A percentile compares a stretch with the other conserved stretches of the same genome.
Evolutionary conservation across 1,140 invertebrate species (phyloP).

Genomic region (Prorops nasuta): DNA sequence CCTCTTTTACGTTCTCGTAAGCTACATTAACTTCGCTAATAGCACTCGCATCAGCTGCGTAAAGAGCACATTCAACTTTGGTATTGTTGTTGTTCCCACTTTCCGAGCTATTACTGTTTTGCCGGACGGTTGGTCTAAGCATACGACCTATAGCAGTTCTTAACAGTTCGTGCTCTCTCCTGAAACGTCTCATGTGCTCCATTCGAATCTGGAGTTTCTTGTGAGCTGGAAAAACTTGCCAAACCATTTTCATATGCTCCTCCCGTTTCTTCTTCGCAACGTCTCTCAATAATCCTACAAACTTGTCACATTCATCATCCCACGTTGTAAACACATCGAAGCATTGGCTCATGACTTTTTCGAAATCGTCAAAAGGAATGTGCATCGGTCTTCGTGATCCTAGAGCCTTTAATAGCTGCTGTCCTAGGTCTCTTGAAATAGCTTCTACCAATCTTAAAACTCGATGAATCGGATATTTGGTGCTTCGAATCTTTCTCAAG

Average conservation of each 20-base stretch:
- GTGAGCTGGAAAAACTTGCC: conserved; percentile 92
- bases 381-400: conserved; percentile 96
- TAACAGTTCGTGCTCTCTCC: conserved; percentile 95
- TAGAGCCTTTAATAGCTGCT: conserved; percentile 92
- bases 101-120: conserved; percentile 47
- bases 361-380: conserved; percentile 98
- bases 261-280: conserved; percentile 97
- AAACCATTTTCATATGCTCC: conserved; percentile 96
- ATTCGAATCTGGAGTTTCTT: conserved; percentile 93
- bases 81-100: conserved; percentile 43
- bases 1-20: conserved; percentile 98
- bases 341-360: conserved; percentile 94
- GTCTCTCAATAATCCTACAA: conserved; percentile 88
- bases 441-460: conserved; percentile 93
- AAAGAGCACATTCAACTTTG: conserved; percentile 64
- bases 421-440: conserved; percentile 92
- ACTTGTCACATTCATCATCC: conserved; percentile 99
- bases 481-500: conserved; percentile 92
- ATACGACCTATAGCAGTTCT: conserved; percentile 95
- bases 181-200: conserved; percentile 96
- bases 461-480: conserved; percentile 96
- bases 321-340: conserved; percentile 95
- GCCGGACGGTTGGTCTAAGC: conserved; percentile 68
- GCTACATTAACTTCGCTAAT: conserved; percentile 94
- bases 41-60: conserved; percentile 90